Evolutionary conservation across 2,888 invertebrate species (phyloP), one percentile per base, ranked within the genome.

Genomic region (Drosophila birchii): DNA sequence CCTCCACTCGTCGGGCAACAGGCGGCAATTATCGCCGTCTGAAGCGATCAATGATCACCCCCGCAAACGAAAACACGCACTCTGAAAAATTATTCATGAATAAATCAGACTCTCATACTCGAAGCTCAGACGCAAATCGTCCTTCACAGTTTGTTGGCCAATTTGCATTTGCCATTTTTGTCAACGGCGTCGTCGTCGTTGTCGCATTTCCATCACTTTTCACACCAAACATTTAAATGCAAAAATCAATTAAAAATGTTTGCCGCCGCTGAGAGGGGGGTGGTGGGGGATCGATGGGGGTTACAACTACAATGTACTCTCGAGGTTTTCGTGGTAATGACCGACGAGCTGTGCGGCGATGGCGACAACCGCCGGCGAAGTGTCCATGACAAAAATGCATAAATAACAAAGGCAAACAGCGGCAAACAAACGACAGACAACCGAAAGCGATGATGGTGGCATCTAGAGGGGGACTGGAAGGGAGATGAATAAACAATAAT

Each of bases 311-410:
- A 34, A 47, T 23, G 34, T 18, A 36, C 49, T 39, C 49, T 62
- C 39, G 70, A 67, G 57, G 55, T 71, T 80, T 73, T 78, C 86
- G 71, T 86, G 83, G 70, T 78, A 86, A 83, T 83, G 84, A 84
- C 74, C 87, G 82, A 53, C 54, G 43, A 67, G 32, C 45, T 14
- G 36, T 32, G 51, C 41, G 51, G 26, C 26, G 26, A 49, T 44
- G 61, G 49, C 75, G 44, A 59, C 79, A 66, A 58, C 54, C 58
- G 60, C 57, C 64, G 39, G 55, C 61, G 78, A 23, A 47, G 75
- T 80, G 88, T 88, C 83, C 89, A 78, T 86, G 86, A 75, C 82
- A 80, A 88, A 79, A 87, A 74, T 86, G 77, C 87, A 88, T 88
- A 80, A 86, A 84, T 78, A 78, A 78, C 68, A 75, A 78, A 75